Evolutionary conservation across 35 echinoderm and acorn worm species (phyloP).

Genomic region (Lytechinus variegatus): DNA sequence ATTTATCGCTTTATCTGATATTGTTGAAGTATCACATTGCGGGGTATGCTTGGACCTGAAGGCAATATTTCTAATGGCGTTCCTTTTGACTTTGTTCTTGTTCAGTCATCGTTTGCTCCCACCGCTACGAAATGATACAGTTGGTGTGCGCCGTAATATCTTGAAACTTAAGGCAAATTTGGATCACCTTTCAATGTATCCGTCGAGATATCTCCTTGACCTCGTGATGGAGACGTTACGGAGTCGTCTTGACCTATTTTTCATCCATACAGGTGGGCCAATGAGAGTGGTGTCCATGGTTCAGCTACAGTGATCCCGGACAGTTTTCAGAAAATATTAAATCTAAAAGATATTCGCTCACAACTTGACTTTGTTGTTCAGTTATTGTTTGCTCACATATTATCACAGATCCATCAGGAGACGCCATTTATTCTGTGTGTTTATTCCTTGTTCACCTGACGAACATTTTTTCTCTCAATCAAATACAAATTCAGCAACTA

Average conservation of each 20-base stretch:
- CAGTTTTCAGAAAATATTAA: neutral
- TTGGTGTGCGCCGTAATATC: neutral
- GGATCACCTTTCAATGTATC: neutral
- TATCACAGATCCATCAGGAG: no score
- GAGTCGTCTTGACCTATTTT: neutral
- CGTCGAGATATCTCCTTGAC: neutral
- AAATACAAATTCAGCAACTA: no score
- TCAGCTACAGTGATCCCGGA: neutral
- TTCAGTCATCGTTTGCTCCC: neutral
- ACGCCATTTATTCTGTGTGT: no score
- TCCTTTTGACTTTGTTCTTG: neutral
- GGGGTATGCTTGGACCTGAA: neutral
- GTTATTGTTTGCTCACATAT: no score
- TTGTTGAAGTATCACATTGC: neutral
- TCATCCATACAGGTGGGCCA: neutral
- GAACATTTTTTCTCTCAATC: no score
- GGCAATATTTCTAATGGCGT: neutral
- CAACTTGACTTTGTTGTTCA: no score
- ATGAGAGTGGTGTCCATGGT: neutral
- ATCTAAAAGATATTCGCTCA: neutral
- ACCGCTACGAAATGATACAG: neutral
- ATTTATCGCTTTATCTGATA: neutral
- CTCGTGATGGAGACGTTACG: neutral
- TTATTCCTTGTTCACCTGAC: no score
- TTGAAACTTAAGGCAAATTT: neutral